A percentile compares a stretch with the other conserved stretches of the same genome.
phyloP scores from a whole-genome alignment of 2,888 invertebrate genomes.

The Ectropis crepuscularia region DNA sequence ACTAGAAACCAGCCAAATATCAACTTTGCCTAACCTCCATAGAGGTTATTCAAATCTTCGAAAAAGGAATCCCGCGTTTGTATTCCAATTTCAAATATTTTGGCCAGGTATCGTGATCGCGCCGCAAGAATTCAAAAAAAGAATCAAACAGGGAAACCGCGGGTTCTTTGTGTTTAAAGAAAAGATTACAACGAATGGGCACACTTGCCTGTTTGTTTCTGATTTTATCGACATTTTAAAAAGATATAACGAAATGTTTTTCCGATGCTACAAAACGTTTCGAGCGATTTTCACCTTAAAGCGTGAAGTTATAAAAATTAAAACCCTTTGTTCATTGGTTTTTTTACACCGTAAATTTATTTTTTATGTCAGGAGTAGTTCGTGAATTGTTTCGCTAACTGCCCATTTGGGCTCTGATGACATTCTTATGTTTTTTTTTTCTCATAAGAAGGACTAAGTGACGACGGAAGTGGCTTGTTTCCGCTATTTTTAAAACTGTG shows the following conservation, averaged over 20 bases:
- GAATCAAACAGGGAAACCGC: conserved; percentile 67
- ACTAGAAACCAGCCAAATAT: conserved; percentile 46
- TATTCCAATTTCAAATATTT: conserved; percentile 46
- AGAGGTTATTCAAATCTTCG: conserved; percentile 19
- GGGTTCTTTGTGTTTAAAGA: conserved; percentile 70
- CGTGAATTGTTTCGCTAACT: conserved; percentile 66
- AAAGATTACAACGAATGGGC: conserved; percentile 72
- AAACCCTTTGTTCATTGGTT: background rate
- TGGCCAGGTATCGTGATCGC: conserved; percentile 68
- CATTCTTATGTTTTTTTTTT: conserved; percentile 59
- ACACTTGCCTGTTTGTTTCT: conserved; percentile 69
- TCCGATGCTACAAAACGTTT: background rate
- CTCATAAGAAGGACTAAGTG: background rate
- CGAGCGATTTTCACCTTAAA: conserved; percentile 23
- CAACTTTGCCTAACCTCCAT: conserved; percentile 48
- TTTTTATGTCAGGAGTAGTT: conserved; percentile 56
- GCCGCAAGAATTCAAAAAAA: conserved; percentile 66
- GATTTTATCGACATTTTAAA: conserved; percentile 71
- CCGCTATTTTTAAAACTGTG: background rate
- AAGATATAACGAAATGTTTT: conserved; percentile 45
- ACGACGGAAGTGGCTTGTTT: conserved; percentile 9
- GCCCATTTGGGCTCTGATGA: conserved; percentile 64
- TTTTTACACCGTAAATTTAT: conserved; percentile 18
- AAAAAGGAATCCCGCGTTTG: conserved; percentile 3
- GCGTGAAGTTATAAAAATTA: conserved; percentile 1